A percentile compares a stretch with the other conserved stretches of the same genome.
Conservation (phyloP, 2,113 vertebrate species). For the Gobio gobio region DNA sequence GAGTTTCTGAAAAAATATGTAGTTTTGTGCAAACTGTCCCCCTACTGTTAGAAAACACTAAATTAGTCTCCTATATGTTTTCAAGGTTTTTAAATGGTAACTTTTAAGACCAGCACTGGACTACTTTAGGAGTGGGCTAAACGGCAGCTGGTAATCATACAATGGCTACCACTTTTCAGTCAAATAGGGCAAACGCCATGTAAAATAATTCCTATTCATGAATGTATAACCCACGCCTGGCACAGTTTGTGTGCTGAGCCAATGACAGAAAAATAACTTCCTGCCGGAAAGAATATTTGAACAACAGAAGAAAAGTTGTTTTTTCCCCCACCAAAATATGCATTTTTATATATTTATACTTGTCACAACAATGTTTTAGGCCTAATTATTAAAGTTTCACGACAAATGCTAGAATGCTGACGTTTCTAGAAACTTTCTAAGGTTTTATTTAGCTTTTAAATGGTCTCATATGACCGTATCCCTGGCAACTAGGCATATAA, state of each 20-base stretch:
- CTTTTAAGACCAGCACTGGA: background rate
- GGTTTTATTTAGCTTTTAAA: slow-evolving; percentile 21
- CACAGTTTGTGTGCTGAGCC: background rate
- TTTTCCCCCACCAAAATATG: background rate
- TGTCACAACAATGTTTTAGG: slow-evolving; percentile 6
- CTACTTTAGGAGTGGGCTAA: background rate
- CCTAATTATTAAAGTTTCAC: slow-evolving; percentile 32
- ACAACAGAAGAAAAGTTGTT: background rate
- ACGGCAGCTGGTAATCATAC: background rate
- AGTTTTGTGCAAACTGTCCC: background rate
- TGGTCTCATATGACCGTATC: background rate
- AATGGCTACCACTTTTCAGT: slow-evolving; percentile 4
- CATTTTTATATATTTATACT: background rate
- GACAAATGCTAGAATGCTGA: slow-evolving; percentile 19
- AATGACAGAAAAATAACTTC: background rate
- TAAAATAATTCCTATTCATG: background rate
- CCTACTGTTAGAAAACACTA: background rate
- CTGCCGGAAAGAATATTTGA: background rate
- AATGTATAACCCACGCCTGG: background rate
- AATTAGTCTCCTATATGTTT: background rate
- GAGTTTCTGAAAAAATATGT: background rate
- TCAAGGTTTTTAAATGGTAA: background rate
- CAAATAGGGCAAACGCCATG: background rate
- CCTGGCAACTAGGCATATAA: background rate
- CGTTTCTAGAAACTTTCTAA: background rate